Percentiles rank a stretch among this genome's conserved stretches.
Evolutionary conservation across 2,113 vertebrate genomes (phyloP).

Genomic region (Chloropsis hardwickii): DNA sequence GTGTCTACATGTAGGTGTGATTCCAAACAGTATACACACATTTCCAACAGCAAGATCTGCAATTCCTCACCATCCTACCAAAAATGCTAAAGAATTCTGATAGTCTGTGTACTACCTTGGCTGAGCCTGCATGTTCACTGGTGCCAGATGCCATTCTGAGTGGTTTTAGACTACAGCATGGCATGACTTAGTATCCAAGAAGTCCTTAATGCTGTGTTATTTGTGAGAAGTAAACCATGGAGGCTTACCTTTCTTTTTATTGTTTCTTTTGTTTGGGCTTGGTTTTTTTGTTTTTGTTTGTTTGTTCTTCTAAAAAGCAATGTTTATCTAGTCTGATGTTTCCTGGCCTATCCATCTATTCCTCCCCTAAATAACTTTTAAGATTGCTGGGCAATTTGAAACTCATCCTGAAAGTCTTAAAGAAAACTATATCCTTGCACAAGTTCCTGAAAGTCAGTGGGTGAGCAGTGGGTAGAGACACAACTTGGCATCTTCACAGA

Average conservation of each 20-base stretch:
- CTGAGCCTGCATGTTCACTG: neutral
- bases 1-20: conserved; percentile 46
- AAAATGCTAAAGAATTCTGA: neutral
- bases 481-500: neutral
- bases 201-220: neutral
- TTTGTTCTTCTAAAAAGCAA: neutral
- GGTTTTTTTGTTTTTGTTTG: neutral
- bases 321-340: neutral
- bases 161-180: neutral
- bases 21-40: conserved; percentile 50
- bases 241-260: neutral
- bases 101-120: neutral
- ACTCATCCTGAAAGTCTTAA: neutral
- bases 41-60: conserved; percentile 48
- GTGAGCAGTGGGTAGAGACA: neutral
- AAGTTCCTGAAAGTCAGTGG: conserved; percentile 46
- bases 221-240: neutral
- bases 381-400: neutral
- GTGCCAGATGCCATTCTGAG: neutral
- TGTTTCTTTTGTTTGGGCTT: neutral
- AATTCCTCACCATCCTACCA: conserved; percentile 59
- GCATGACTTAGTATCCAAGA: neutral
- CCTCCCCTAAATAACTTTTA: neutral
- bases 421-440: conserved; percentile 1
- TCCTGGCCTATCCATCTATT: neutral